Evolutionary conservation across 2,113 vertebrate species (phyloP), one percentile per base, ranked within the genome.

Genomic region (Hypocryptadius cinnamomeus): DNA sequence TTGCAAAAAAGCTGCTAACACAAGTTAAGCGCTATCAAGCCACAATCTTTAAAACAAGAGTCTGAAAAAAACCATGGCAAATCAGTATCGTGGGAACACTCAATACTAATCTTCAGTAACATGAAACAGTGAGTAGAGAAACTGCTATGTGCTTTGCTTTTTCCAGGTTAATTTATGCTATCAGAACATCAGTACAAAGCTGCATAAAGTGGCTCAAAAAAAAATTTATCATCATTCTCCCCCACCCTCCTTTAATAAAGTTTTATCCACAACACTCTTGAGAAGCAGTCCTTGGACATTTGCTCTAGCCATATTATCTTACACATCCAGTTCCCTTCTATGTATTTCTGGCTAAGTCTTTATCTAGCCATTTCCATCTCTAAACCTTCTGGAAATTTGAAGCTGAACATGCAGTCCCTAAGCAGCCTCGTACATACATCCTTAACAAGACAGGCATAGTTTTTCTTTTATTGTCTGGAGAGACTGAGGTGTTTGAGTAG

Each of bases 171-270:
- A 17, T 31, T 74, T 48, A 64, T 11, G 5, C 31, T 44, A 48
- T 16, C 22, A 37, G 20, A 79, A 76, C 8, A 72, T 3, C 9
- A 3, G 13, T 14, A 63, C 13, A 66, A 19, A 19, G 48, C 35
- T 76, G 20, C 30, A 50, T 31, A 3, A 76, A n/a, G 10, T 5
- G 5, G 13, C 11, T 66, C 11, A 8, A 63, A 80, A 71, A 56
- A 83, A 84, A 33, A 13, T 3, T 30, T 39, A 3, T 8, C 5
- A 13, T 14, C 0, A 8, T 24, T 48, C 15, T 47, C 6, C 11
- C 8, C 9, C 31, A 7, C 5, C 1, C 1, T 15, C 25, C 18
- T 10, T 23, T 4, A 63, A 4, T 9, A 10, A 27, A 69, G n/a
- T 12, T 33, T 28, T 31, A 81, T 13, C 15, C 11, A 60, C 21